A percentile compares a stretch with the other conserved stretches of the same genome.
These are phyloP conservation scores for Eurystomus gularis DNA, from an alignment of 2,113 vertebrate genomes.

Conservation along the genomic window DNA sequence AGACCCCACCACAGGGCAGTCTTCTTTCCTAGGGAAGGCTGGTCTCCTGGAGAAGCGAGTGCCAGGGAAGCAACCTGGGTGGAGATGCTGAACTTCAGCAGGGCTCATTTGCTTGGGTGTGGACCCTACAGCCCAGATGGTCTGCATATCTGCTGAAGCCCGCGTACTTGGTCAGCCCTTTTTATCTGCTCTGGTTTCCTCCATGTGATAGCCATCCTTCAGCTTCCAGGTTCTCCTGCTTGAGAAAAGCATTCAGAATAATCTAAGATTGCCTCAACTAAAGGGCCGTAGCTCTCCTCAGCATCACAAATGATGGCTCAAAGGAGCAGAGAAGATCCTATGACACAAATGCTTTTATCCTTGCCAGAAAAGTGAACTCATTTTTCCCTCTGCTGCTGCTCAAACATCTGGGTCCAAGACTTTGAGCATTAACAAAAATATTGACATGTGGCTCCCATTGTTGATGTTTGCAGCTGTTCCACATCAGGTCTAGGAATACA, in stretches of 20 bases:
- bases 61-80: neutral
- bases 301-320: neutral
- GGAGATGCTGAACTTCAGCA: neutral
- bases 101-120: neutral
- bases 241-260: neutral
- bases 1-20: neutral
- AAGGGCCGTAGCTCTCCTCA: too few relatives aligned
- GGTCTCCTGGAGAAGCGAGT: neutral
- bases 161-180: too few relatives aligned
- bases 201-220: neutral
- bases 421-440: neutral
- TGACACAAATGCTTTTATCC: neutral
- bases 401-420: neutral
- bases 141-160: neutral
- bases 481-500: neutral
- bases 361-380: neutral
- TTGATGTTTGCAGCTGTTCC: neutral
- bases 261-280: too few relatives aligned
- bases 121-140: neutral
- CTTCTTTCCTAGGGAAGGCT: too few relatives aligned
- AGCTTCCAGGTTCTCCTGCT: neutral
- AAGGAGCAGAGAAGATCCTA: neutral
- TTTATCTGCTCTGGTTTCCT: neutral
- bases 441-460: neutral
- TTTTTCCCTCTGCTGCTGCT: neutral